These are phyloP conservation scores for Agapornis roseicollis DNA, from an alignment of 2,113 vertebrate species.

Conservation along the genomic window DNA sequence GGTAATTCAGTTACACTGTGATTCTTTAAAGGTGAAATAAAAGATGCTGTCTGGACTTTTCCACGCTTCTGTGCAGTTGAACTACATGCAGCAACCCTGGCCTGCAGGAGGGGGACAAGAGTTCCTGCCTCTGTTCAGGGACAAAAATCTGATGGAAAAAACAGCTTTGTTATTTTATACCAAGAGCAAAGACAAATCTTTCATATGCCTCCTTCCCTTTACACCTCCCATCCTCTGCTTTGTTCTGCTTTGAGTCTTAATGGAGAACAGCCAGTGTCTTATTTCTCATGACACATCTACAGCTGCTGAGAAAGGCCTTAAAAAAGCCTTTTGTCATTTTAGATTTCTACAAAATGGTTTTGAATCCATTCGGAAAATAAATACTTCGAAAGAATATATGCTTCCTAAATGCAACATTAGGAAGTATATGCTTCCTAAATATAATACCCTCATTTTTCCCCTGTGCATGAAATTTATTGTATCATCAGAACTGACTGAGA, in stretches of 20 bases:
- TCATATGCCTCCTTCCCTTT: background rate
- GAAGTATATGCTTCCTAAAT: constrained; percentile 35
- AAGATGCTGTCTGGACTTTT: background rate
- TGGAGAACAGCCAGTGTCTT: background rate
- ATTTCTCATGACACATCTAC: background rate
- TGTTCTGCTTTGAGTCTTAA: constrained; percentile 16
- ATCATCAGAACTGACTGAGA: constrained; percentile 49
- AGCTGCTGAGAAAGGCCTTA: background rate
- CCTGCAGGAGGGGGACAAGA: background rate
- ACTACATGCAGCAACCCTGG: background rate
- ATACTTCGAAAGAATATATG: constrained; percentile 4
- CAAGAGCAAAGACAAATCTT: constrained; percentile 21
- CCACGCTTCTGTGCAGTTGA: background rate
- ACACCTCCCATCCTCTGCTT: background rate
- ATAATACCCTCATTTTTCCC: constrained; percentile 35
- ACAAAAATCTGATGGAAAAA: constrained; percentile 4
- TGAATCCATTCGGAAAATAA: constrained; percentile 48
- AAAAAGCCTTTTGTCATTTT: background rate
- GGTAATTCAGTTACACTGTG: background rate
- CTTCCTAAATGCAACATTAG: constrained; percentile 8
- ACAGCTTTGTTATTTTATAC: constrained; percentile 4
- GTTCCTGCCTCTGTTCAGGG: background rate
- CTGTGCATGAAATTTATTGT: background rate
- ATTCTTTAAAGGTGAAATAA: background rate
- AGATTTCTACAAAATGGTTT: constrained; percentile 42